Evolutionary conservation across 1,140 invertebrate genomes (phyloP).

Genomic region (Cylas formicarius): DNA sequence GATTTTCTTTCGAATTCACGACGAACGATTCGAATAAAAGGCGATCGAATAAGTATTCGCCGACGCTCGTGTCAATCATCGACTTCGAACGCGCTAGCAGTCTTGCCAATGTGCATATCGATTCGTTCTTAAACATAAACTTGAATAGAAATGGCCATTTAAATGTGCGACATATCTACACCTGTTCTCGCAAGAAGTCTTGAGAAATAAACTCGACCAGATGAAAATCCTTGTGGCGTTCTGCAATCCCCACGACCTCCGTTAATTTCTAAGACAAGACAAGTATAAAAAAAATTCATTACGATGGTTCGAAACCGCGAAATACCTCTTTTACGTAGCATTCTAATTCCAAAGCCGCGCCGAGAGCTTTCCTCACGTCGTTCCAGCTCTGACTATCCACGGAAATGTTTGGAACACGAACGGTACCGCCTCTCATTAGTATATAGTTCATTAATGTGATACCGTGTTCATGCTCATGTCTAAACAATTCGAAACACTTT

Average conservation of each 20-base stretch:
- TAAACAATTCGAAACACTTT: too few relatives aligned
- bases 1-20: slow-evolving; percentile 16
- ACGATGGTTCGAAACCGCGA: slow-evolving; percentile 1
- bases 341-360: slow-evolving; percentile 63
- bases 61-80: slow-evolving; percentile 17
- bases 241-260: slow-evolving; percentile 57
- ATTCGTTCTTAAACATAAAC: slow-evolving; percentile 24
- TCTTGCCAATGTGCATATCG: slow-evolving; percentile 28
- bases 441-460: slow-evolving; percentile 69
- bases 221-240: slow-evolving; percentile 58
- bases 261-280: slow-evolving; percentile 28
- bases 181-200: slow-evolving; percentile 65
- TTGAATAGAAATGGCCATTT: background rate
- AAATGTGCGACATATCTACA: too few relatives aligned
- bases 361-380: slow-evolving; percentile 57
- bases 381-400: slow-evolving; percentile 55
- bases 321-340: slow-evolving; percentile 63
- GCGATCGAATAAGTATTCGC: slow-evolving; percentile 33
- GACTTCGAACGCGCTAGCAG: slow-evolving; percentile 24
- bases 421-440: slow-evolving; percentile 69
- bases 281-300: slow-evolving; percentile 9
- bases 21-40: slow-evolving; percentile 26
- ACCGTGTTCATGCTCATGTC: slow-evolving; percentile 71
- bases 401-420: slow-evolving; percentile 49
- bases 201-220: slow-evolving; percentile 62